Evolutionary conservation across 2,113 vertebrate genomes (phyloP).

Genomic region (Ammodytes dubius): DNA sequence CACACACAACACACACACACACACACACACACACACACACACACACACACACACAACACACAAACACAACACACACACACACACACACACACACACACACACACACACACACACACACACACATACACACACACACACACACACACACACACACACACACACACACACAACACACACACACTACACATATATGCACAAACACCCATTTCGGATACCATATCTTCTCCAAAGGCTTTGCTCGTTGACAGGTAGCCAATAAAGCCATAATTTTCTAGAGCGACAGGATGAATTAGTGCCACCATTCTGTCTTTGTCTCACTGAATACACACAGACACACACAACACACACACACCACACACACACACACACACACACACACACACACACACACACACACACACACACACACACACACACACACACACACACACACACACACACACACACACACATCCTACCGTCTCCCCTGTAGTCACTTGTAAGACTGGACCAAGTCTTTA

Average conservation of each 20-base stretch:
- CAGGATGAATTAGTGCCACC: conserved; percentile 69
- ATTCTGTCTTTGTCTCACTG: conserved; percentile 53
- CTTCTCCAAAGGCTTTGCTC: conserved; percentile 64
- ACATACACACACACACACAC: too few relatives aligned
- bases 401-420: background rate
- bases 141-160: conserved; percentile 32
- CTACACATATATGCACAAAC: conserved; percentile 29
- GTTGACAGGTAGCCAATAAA: conserved; percentile 80
- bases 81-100: conserved; percentile 31
- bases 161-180: background rate
- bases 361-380: conserved; percentile 10
- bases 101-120: background rate
- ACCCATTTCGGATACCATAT: conserved; percentile 64
- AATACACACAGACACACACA: conserved; percentile 42
- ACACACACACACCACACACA: conserved; percentile 33
- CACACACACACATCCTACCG: conserved; percentile 23
- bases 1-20: too few relatives aligned
- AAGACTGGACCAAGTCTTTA: conserved; percentile 57
- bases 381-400: conserved; percentile 35
- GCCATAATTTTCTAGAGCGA: conserved; percentile 56
- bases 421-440: too few relatives aligned
- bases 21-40: too few relatives aligned
- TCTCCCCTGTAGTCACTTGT: conserved; percentile 60
- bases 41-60: too few relatives aligned
- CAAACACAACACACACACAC: too few relatives aligned